Evolutionary conservation across 2,888 invertebrate species (phyloP).

Genomic region (Amblyteles armatorius): DNA sequence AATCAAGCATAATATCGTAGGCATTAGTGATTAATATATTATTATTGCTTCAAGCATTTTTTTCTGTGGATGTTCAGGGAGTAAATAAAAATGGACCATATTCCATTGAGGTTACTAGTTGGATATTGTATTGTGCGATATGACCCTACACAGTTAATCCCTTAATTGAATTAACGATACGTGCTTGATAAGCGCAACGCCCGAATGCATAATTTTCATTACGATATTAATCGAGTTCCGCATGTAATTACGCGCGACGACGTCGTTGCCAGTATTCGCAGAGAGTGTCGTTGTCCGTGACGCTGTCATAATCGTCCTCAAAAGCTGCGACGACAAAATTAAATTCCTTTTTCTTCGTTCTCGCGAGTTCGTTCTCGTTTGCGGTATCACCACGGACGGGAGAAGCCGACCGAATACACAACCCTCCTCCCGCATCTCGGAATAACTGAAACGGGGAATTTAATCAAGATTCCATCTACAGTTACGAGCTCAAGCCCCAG

Average conservation of each 20-base stretch:
- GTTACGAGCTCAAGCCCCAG: slow-evolving; percentile 60
- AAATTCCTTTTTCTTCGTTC: slow-evolving; percentile 48
- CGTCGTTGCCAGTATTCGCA: neutral
- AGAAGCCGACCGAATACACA: slow-evolving; percentile 57
- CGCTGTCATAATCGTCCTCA: slow-evolving; percentile 13
- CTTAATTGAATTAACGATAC: slow-evolving; percentile 62
- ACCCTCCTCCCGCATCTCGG: slow-evolving; percentile 49
- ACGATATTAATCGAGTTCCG: slow-evolving; percentile 53
- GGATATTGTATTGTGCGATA: neutral
- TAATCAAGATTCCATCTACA: slow-evolving; percentile 75
- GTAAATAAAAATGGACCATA: neutral
- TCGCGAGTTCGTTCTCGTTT: slow-evolving; percentile 24
- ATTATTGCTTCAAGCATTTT: neutral
- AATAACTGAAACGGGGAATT: slow-evolving; percentile 71
- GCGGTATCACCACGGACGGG: slow-evolving; percentile 49
- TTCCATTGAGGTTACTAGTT: neutral
- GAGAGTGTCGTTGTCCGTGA: neutral
- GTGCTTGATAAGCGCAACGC: slow-evolving; percentile 38
- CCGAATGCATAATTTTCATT: slow-evolving; percentile 57
- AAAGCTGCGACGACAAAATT: slow-evolving; percentile 39
- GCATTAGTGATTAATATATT: neutral
- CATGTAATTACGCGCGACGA: slow-evolving; percentile 52
- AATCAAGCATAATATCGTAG: neutral
- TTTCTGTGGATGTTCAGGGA: neutral
- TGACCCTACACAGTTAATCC: slow-evolving; percentile 47